Evolutionary conservation across 2,888 invertebrate genomes (phyloP), one percentile per base, ranked within the genome.

Genomic region (Sphinx pinastri): DNA sequence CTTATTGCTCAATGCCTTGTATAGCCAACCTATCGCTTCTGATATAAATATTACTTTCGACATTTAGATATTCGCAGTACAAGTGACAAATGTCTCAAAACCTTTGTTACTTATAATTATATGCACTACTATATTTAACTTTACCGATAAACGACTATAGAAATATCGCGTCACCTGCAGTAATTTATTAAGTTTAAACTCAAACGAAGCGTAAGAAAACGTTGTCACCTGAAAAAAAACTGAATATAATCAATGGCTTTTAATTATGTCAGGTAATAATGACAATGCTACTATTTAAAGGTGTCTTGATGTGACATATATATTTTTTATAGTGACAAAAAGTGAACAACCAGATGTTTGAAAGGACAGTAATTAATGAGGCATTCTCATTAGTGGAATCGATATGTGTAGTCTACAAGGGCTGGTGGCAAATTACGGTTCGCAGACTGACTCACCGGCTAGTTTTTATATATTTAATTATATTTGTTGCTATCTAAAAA

Each of bases 151-250:
- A 59, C 52, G 49, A 14, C 68, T 25, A 69, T 45, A 76, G 74
- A 77, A 75, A 72, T 38, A 75, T 79, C 49, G 16, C 73, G 74
- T 75, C 79, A 83, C 75, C 80, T 81, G 79, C 73, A 57, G 71
- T 77, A 74, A 80, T 79, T 79, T 81, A 80, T 81, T 66, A 72
- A 66, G 70, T 78, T 79, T 76, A 73, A 72, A 74, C 77, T 77
- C 69, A 68, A 75, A 75, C 13, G 45, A 54, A 73, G 73, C 70
- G 71, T 72, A 73, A 70, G 75, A 74, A 74, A 74, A 71, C 58
- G 69, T 54, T 54, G 45, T 45, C 68, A 72, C 71, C 74, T 72
- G 75, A 47, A 71, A 72, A 71, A 71, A 67, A 68, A 47, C 31
- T 16, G n/a, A 52, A 52, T 67, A 19, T 19, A 25, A 55, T 55